Percentiles rank a stretch among this genome's conserved stretches.
Conservation (phyloP, 2,113 vertebrate genomes). For the Trematocara macrostoma region DNA sequence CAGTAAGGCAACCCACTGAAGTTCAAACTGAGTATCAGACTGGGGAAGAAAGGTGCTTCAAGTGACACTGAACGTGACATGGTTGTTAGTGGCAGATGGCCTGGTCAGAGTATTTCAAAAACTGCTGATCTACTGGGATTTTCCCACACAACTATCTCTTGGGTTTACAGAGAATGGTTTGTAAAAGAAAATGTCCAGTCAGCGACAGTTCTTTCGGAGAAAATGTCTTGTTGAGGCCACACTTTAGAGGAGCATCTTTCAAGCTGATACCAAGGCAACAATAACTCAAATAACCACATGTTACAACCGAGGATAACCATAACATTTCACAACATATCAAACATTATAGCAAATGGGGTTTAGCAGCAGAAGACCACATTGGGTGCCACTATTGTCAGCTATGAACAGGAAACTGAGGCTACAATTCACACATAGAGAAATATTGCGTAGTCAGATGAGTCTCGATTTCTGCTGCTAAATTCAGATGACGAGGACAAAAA, state of each 20-base stretch:
- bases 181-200: background rate
- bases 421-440: background rate
- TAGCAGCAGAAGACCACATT: background rate
- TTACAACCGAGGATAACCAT: background rate
- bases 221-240: background rate
- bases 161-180: background rate
- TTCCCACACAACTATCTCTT: background rate
- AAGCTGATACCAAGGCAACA: background rate
- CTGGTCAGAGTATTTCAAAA: background rate
- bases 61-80: background rate
- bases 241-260: background rate
- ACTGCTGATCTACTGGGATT: background rate
- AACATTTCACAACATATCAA: background rate
- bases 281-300: background rate
- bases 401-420: background rate
- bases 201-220: background rate
- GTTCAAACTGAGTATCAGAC: background rate
- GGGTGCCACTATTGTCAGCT: background rate
- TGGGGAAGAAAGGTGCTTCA: background rate
- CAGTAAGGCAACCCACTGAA: background rate
- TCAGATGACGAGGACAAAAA: background rate
- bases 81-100: background rate
- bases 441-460: background rate
- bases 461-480: background rate
- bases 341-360: background rate